Base-by-base conservation (phyloP, 1,140 invertebrate genomes). In the Mycetomoellerius zeteki region DNA sequence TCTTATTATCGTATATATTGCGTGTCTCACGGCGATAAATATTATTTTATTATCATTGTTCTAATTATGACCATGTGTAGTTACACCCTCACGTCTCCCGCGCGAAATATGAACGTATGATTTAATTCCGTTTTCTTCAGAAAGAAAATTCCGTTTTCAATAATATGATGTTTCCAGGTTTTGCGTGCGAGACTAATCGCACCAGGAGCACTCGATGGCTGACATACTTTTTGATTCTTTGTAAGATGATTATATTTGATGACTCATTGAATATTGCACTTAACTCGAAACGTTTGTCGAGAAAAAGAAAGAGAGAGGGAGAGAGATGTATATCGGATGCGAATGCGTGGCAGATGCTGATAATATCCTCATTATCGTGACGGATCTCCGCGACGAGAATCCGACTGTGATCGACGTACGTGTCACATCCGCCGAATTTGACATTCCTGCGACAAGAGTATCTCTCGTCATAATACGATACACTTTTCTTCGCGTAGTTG, bases 1-100 rank as follows among this genome's bases (percentile, higher is more conserved):
- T 88, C 72, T 88, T 86, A 90, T 88, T 75, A 87, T 69, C 54
- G 24, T 64, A 89, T 75, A 50, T 72, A 65, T 75, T 75, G 78
- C 47, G 60, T 24, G 19, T 50, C 37, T 65, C 16, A 58, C 47
- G 76, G 58, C 82, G 73, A 85, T 88, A 30, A 75, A 81, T 69
- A 71, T 69, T 81, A 54, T 81, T 27, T 71, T 73, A 69, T 56
- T 60, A 64, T 62, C 81, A 81, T 54, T 21, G 60, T 71, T 76
- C 24, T 58, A 56, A 58, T 76, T 75, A 80, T 50, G 56, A 86
- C 69, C 72, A 30, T 67, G 58, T 65, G 76, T 47, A 67, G 8
- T 75, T 76, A 72, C 60, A 64, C 16, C 6, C 12, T 54, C 12
- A 43, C 30, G 30, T 56, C 58, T 89, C 24, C 16, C 58, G 73